A percentile compares a stretch with the other conserved stretches of the same genome.
phyloP scores from a whole-genome alignment of 2,888 invertebrate genomes.

The Pherbina coryleti region DNA sequence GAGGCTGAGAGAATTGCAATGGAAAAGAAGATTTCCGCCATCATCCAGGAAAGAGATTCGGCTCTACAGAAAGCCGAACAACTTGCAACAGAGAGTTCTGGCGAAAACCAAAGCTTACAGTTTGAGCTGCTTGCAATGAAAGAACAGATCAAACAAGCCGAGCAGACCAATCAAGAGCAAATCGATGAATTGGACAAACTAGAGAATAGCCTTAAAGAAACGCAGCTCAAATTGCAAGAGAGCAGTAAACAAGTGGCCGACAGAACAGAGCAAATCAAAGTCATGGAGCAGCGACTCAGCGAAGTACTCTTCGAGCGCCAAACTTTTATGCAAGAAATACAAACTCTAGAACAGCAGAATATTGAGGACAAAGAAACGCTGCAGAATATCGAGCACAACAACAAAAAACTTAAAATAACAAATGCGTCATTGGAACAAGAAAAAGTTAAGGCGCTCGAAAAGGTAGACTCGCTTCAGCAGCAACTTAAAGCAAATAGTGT shows the following conservation, averaged over 20 bases:
- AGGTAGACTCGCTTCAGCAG: not conserved
- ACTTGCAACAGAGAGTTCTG: not conserved
- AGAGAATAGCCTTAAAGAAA: slow-evolving; percentile 24
- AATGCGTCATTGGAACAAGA: not conserved
- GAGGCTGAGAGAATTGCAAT: not conserved
- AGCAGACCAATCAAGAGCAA: not conserved
- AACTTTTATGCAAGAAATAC: not conserved
- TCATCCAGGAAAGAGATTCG: no score
- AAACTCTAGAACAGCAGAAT: not conserved
- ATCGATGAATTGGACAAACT: slow-evolving; percentile 5
- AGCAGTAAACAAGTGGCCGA: not conserved
- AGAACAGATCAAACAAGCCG: slow-evolving; percentile 1
- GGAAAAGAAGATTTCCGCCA: not conserved
- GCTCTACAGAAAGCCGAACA: no score
- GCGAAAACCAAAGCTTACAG: not conserved
- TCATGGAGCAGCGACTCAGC: no score
- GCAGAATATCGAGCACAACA: not conserved
- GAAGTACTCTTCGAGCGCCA: not conserved
- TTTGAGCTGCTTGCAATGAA: not conserved
- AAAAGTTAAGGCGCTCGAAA: not conserved
- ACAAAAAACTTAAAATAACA: not conserved
- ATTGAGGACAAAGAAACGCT: not conserved
- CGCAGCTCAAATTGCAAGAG: not conserved
- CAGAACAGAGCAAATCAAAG: no score
- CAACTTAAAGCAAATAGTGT: no score